phyloP scores from a whole-genome alignment of 2,888 invertebrate species.

The Sminthurides aquaticus region DNA sequence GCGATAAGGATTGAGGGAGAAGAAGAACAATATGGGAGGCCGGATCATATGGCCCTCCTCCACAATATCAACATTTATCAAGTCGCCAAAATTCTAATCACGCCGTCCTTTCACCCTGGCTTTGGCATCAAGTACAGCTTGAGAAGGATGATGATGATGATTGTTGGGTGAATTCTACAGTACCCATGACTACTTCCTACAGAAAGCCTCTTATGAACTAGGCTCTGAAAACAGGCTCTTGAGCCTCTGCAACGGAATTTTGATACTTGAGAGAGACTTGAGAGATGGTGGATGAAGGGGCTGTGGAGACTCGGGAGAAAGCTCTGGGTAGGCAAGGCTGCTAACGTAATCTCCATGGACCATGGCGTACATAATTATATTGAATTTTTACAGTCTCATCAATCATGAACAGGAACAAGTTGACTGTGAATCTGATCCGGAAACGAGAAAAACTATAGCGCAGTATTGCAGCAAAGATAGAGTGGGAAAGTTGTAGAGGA shows the following conservation, averaged over 20 bases:
- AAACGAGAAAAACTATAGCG: too few species aligned
- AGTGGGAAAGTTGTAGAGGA: too few species aligned
- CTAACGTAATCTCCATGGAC: background rate
- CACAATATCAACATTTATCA: background rate
- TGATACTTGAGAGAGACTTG: background rate
- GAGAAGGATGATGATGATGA: background rate
- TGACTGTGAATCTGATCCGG: background rate
- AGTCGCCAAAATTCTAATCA: background rate
- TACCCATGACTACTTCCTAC: too few species aligned
- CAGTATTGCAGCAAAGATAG: too few species aligned
- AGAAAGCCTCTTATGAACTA: background rate
- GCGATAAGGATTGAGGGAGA: background rate
- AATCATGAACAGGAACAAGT: background rate
- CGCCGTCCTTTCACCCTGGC: background rate
- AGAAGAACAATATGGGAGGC: background rate
- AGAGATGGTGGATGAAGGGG: background rate
- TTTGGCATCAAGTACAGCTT: background rate
- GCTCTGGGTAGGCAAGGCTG: background rate
- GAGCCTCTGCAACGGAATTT: too few species aligned
- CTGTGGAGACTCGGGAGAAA: too few species aligned
- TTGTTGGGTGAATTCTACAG: too few species aligned
- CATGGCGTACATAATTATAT: background rate
- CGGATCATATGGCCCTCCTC: too few species aligned
- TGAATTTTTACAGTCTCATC: background rate
- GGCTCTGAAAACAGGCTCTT: background rate